Evolutionary conservation across 1,140 invertebrate genomes (phyloP), one percentile per base, ranked within the genome.

Genomic region (Conus ventricosus): DNA sequence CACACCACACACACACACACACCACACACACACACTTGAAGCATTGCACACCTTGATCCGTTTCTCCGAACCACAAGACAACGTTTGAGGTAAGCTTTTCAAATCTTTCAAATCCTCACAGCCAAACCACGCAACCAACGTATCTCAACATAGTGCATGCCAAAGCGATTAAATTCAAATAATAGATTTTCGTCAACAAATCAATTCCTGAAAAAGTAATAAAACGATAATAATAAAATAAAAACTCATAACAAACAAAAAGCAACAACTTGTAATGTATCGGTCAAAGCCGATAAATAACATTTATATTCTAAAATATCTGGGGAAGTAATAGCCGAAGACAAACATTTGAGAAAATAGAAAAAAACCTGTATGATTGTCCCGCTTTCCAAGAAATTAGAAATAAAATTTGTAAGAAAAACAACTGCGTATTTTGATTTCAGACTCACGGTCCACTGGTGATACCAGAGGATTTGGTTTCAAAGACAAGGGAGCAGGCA

Each of bases 1-100:
- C n/a, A n/a, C n/a, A n/a, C n/a, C n/a, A 6, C 71, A 6, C 17
- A 6, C 71, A 6, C 17, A 6, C 71, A 6, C 71, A 54, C 51
- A 83, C 81, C n/a, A 54, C 81, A 83, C 81, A 54, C 81, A 83
- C 51, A 57, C 81, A 54, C 81, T 13, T 27, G 15, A 7, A 54
- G n/a, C 10, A 7, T 13, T 27, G 15, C 81, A 75, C 84, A 63
- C 84, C 39, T 39, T 39, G 39, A 39, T 39, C 39, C 39, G 39
- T 39, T 39, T 39, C 39, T 39, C 39, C 39, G 39, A 39, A 39
- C 39, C 39, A 39, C 3, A 39, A 39, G 39, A 39, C 3, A 39
- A 39, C 39, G 39, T 39, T 39, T 39, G 39, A 39, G 39, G 39
- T 39, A 0, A 3, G 39, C 39, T 39, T 0, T 39, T 39, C 39